Conservation (phyloP, 2,113 vertebrate genomes). For the Prolemur simus region DNA sequence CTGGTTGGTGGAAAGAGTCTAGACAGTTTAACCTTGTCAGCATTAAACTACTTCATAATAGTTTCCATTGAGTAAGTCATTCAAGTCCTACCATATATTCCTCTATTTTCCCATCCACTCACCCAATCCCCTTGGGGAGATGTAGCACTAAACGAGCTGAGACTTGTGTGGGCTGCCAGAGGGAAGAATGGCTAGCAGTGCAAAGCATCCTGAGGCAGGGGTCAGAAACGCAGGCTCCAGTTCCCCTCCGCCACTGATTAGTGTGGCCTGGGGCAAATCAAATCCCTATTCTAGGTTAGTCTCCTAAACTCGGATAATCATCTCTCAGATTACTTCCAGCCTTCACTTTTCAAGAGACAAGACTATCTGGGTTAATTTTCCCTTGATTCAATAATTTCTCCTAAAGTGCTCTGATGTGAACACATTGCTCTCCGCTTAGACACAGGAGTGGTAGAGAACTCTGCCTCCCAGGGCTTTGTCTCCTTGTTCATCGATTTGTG, state of each 20-base stretch:
- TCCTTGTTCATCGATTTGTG: background rate
- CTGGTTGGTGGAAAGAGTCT: background rate
- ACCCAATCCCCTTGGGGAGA: background rate
- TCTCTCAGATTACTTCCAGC: background rate
- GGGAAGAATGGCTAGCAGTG: background rate
- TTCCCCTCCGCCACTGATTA: background rate
- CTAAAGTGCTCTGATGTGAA: background rate
- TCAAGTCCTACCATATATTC: background rate
- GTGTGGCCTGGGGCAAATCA: background rate
- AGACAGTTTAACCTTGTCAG: background rate
- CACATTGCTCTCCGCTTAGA: background rate
- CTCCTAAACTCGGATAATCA: background rate
- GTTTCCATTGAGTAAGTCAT: background rate
- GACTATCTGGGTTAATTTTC: background rate
- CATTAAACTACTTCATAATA: background rate
- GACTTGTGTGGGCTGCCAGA: background rate
- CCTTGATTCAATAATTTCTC: background rate
- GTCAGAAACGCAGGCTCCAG: background rate
- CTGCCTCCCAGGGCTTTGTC: background rate
- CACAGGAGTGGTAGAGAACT: background rate
- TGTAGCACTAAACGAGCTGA: background rate
- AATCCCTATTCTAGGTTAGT: background rate
- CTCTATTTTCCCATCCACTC: background rate
- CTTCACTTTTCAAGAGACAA: slow-evolving; percentile 17
- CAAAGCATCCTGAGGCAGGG: background rate